Evolutionary conservation across 1,140 invertebrate genomes (phyloP).

Genomic region (Spodoptera litura): DNA sequence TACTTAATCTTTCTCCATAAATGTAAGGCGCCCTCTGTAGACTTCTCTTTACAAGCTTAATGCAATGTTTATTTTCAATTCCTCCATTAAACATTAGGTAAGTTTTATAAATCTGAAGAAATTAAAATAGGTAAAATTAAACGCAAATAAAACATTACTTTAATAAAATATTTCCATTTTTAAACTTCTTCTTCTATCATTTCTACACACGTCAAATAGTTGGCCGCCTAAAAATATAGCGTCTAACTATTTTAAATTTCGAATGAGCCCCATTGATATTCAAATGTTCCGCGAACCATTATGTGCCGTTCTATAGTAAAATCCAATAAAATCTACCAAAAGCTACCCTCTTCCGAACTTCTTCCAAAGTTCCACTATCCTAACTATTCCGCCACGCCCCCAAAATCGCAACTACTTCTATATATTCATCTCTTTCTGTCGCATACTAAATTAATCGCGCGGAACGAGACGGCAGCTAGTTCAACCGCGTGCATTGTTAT

Average conservation of each 20-base stretch:
- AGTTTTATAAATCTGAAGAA: no score
- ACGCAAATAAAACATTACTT: no score
- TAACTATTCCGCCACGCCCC: slow-evolving; percentile 78
- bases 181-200: no score
- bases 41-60: no score
- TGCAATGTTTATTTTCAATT: no score
- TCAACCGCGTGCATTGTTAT: slow-evolving; percentile 77
- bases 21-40: no score
- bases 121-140: no score
- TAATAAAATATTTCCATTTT: no score
- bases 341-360: slow-evolving; percentile 79
- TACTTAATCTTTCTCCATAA: no score
- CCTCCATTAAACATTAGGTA: no score
- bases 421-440: slow-evolving; percentile 66
- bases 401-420: slow-evolving; percentile 51
- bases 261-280: slow-evolving; percentile 46
- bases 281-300: slow-evolving; percentile 57
- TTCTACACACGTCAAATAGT: not conserved
- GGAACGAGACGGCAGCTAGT: slow-evolving; percentile 68
- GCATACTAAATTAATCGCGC: slow-evolving; percentile 29
- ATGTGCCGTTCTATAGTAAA: slow-evolving; percentile 62
- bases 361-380: slow-evolving; percentile 79
- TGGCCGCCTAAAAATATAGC: slow-evolving; percentile 7
- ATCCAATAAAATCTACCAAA: slow-evolving; percentile 71
- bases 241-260: slow-evolving; percentile 21